Base-by-base conservation (phyloP, 1,140 invertebrate genomes). In the Galendromus occidentalis region DNA sequence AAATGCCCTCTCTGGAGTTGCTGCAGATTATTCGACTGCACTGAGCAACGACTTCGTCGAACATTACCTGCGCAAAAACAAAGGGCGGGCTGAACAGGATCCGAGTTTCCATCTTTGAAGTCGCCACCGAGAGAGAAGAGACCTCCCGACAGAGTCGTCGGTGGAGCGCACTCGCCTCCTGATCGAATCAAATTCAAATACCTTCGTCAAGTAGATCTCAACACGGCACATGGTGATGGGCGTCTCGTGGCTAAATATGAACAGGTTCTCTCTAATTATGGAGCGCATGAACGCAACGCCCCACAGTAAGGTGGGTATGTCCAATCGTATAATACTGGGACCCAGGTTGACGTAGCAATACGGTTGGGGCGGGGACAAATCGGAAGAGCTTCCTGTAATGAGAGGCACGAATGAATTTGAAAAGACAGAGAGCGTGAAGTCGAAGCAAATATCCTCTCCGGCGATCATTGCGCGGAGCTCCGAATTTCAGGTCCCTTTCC, bases 201-300 rank as follows among this genome's bases (percentile, higher is more conserved):
- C 51, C 51, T 59, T 59, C 51, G 51, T 59, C 22, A 59, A 59
- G 51, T 59, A 59, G 51, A 59, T 22, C 33, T 59, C 51, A 59
- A 59, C 25, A 14, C 51, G 51, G 20, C 51, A 59, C 25, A 17
- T 22, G 51, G 51, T 59, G 25, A 22, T 59, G 2, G 51, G 22
- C 9, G 33, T 12, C 25, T 59, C 51, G 14, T 25, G 25, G 12
- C 14, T 59, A 22, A 59, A 59, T 17, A 25, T 20, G 33, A 59
- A 59, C 14, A 59, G 51, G 33, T 59, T 59, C 51, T 59, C 51
- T 59, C 51, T 25, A 25, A 59, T 25, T 17, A 59, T 25, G 14
- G 51, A 59, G 20, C 51, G 51, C 25, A 59, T 59, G 51, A 59
- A 59, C 1, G 51, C 51, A 17, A 59, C 25, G 20, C 51, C 33